Base-by-base conservation (phyloP, 30 jellyfish, hydroid and myxozoan species). In the Aurelia aurita region DNA sequence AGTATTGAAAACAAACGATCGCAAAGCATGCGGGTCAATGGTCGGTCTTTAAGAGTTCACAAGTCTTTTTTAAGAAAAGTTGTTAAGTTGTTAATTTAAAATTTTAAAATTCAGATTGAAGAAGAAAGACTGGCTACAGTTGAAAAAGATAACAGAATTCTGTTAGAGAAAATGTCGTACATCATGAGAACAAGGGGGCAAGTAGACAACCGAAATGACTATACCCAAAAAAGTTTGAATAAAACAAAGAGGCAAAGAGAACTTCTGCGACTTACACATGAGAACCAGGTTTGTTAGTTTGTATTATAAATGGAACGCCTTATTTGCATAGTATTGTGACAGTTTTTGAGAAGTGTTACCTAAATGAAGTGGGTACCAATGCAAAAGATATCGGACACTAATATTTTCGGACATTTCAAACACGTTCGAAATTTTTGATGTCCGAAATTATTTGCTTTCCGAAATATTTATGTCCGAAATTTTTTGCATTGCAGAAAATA, bases 101-200 rank as follows among this genome's bases (percentile, higher is more conserved):
- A 0, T 15, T 32, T 62, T 21, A 0, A 35, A 39, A 39, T 39
- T 39, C 27, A 94, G 99, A 79, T 94, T 32, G 99, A 94, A 61
- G 99, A 85, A 46, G 97, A 94, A 69, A 82, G 96, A 58, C 87
- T 94, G 25, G 99, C 99, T 1, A 87, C 91, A 34, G 97, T 94
- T 44, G 97, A 94, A 82, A 54, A 97, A 60, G 99, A 94, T 60
- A 94, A 94, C 61, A 68, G 96, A 59, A 94, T 94, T 84, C 88
- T 94, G 20, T 90, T 88, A n/a, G 97, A 94, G 85, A 94, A 94
- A 71, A 94, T 94, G 99, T 84, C 96, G 11, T 89, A 57, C 84
- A 89, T 94, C 27, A 89, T 88, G 99, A 81, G 97, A 66, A 94
- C 99, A 32, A 84, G 94, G 60, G 99, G 99, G 20, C 84, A 93